Evolutionary conservation across 2,113 vertebrate genomes (phyloP).

Genomic region (Alexandromys fortis): DNA sequence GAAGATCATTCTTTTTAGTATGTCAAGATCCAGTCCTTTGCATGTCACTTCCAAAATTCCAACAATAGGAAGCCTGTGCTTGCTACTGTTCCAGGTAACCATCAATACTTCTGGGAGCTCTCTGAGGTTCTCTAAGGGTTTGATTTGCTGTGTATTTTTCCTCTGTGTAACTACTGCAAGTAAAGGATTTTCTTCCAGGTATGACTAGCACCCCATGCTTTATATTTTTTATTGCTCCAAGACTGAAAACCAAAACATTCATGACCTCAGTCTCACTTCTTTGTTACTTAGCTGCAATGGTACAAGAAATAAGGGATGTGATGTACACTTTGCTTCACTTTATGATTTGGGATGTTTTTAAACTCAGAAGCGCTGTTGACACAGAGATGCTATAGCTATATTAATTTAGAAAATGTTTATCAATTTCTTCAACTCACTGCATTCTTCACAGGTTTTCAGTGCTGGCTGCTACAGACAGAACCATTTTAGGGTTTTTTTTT

Average conservation of each 20-base stretch:
- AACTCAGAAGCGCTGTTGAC: conserved; percentile 17
- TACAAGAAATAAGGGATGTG: background rate
- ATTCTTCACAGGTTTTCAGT: background rate
- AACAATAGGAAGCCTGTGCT: conserved; percentile 77
- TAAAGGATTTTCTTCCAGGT: background rate
- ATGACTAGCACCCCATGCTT: background rate
- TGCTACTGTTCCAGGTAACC: conserved; percentile 86
- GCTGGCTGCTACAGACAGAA: background rate
- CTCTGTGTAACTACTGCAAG: background rate
- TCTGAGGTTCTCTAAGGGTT: conserved; percentile 8
- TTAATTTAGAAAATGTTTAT: conserved; percentile 30
- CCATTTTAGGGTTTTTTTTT: background rate
- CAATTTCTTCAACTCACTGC: background rate
- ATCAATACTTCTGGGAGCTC: conserved; percentile 51
- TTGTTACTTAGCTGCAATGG: conserved; percentile 2
- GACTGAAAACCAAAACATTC: background rate
- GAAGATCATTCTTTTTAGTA: conserved; percentile 60
- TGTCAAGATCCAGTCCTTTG: conserved; percentile 73
- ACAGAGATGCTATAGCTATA: background rate
- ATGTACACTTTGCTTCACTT: conserved; percentile 40
- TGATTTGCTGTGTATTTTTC: conserved; percentile 54
- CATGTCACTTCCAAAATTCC: conserved; percentile 76
- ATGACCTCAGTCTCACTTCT: background rate
- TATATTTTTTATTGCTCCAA: background rate
- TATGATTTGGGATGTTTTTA: background rate